Conservation (phyloP, 2,888 invertebrate genomes). For the Thereva unica region DNA sequence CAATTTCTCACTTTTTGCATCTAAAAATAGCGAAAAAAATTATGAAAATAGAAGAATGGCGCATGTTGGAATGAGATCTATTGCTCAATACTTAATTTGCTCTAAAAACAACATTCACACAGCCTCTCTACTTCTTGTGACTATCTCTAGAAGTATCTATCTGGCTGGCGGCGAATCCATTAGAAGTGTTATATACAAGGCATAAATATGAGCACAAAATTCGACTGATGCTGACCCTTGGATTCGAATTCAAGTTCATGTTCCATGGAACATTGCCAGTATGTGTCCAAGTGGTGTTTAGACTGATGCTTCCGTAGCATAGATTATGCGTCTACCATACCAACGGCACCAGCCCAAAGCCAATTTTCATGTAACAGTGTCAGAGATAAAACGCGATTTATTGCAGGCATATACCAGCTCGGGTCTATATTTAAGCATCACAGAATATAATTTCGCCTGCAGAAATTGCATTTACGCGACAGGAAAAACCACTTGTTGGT, state of each 20-base stretch:
- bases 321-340: slow-evolving; percentile 2
- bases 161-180: too few species aligned
- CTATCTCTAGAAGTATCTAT: too few species aligned
- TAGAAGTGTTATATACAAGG: too few species aligned
- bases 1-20: too few species aligned
- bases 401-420: slow-evolving; percentile 26
- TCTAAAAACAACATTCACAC: too few species aligned
- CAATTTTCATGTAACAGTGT: slow-evolving; percentile 25
- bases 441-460: slow-evolving; percentile 17
- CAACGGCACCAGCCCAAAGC: slow-evolving; percentile 19
- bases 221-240: slow-evolving; percentile 18
- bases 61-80: too few species aligned
- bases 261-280: slow-evolving; percentile 34
- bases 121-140: too few species aligned
- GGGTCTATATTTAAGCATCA: slow-evolving; percentile 17
- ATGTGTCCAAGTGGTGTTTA: slow-evolving; percentile 7
- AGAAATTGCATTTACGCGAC: slow-evolving; percentile 30
- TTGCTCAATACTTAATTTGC: too few species aligned
- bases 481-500: slow-evolving; percentile 35
- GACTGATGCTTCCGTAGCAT: background rate
- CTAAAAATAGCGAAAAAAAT: too few species aligned
- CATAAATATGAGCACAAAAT: too few species aligned
- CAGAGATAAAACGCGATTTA: slow-evolving; percentile 24
- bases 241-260: slow-evolving; percentile 34
- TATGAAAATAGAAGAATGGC: too few species aligned